Conservation (phyloP, 2,888 invertebrate genomes). For the Dryobota labecula region DNA sequence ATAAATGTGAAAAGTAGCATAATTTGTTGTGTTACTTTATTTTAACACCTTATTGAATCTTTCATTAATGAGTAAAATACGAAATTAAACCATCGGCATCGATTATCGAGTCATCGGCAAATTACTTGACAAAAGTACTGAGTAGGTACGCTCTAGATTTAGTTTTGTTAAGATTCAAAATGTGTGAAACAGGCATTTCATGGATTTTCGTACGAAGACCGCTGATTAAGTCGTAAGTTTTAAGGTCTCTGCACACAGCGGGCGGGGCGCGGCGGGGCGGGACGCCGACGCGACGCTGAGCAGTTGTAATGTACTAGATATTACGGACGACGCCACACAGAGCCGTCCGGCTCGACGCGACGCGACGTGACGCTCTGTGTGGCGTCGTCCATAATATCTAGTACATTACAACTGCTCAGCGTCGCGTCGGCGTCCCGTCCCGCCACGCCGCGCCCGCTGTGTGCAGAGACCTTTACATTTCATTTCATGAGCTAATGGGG, state of each 20-base stretch:
- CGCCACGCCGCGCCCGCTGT: too few relatives aligned
- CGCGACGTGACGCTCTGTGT: too few relatives aligned
- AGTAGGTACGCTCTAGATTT: neutral
- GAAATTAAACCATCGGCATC: neutral
- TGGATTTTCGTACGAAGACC: neutral
- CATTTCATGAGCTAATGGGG: neutral
- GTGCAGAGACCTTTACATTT: too few relatives aligned
- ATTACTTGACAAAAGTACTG: neutral
- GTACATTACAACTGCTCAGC: too few relatives aligned
- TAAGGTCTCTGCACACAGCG: too few relatives aligned
- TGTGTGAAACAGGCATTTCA: conserved; percentile 23
- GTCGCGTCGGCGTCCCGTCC: too few relatives aligned
- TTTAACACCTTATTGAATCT: neutral
- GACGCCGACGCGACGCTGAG: too few relatives aligned
- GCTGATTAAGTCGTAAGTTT: conserved; percentile 28
- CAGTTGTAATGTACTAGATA: too few relatives aligned
- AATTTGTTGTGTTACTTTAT: conserved; percentile 2
- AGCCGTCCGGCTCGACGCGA: too few relatives aligned
- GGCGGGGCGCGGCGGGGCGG: too few relatives aligned
- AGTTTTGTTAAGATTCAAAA: neutral
- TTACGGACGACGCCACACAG: too few relatives aligned
- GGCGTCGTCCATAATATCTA: too few relatives aligned
- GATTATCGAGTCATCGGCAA: neutral
- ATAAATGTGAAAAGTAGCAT: neutral
- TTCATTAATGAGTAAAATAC: neutral